Base-by-base conservation (phyloP, 2,797 vertebrate genomes). In the Coracias cyanogaster region DNA sequence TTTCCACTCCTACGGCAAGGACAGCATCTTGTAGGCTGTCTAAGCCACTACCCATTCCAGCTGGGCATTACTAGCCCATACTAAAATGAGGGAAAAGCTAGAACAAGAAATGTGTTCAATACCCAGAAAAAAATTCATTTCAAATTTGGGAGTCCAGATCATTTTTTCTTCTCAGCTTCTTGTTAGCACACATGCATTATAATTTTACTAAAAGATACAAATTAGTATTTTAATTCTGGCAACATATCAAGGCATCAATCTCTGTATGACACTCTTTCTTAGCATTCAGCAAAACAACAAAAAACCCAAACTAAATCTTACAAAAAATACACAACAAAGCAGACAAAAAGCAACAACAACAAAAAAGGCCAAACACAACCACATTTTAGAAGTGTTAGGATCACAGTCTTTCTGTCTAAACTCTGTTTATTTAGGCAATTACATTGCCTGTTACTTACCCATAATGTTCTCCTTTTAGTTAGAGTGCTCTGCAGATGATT, bases 361-460 rank as follows among this genome's bases (percentile, higher is more conserved):
- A n/a, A 69, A 61, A 62, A 37, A 25, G 70, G 1, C 17, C 49
- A 62, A 90, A 69, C 19, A 69, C 25, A 62, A 41, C 15, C 51
- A 55, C 46, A n/a, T 17, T 12, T 74, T 64, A 67, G 52, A 86
- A 85, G 78, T 2, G 11, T 6, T 49, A 58, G 54, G 54, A 70
- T 80, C 31, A 57, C 52, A 58, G 77, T 43, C 67, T 61, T 88
- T 64, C 73, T 79, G n/a, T 58, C 66, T 90, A 77, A 89, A 84
- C 29, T 91, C 82, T 96, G 92, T 95, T 95, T 97, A 82, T 90
- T 96, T 90, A 93, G 67, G 60, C 88, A 95, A 89, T 93, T 96
- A 90, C 49, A 71, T 26, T 39, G 91, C 52, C 57, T 87, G 67
- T 85, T 96, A 94, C 90, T 95, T 88, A 94, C 67, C 86, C 81